phyloP scores from a whole-genome alignment of 2,888 invertebrate genomes.

The Pandemis heparana region DNA sequence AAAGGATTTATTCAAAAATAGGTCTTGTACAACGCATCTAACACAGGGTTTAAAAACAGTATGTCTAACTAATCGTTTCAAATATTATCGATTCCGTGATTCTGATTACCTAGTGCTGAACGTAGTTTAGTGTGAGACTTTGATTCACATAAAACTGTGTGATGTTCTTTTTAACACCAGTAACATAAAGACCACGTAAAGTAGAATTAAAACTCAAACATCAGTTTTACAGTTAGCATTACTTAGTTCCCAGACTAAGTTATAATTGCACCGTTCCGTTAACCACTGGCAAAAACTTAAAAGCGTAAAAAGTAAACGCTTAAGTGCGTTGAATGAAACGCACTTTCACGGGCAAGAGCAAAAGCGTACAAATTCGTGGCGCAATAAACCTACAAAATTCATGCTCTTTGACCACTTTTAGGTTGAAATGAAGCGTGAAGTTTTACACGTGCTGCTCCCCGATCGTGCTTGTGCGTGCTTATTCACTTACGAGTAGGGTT shows the following conservation, averaged over 20 bases:
- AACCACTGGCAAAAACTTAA: neutral
- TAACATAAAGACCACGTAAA: neutral
- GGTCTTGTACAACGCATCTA: neutral
- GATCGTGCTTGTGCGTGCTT: slow-evolving; percentile 46
- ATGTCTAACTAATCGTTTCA: neutral
- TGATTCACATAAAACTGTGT: too few relatives aligned
- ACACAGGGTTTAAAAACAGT: too few relatives aligned
- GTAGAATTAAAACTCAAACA: too few relatives aligned
- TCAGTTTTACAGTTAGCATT: too few relatives aligned
- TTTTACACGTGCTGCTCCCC: slow-evolving; percentile 52
- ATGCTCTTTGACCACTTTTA: slow-evolving; percentile 30
- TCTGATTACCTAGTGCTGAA: too few relatives aligned
- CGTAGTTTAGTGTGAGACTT: too few relatives aligned
- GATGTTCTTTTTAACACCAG: neutral
- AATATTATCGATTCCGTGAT: too few relatives aligned
- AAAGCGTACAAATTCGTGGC: neutral
- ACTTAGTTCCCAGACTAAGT: neutral
- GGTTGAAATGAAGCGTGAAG: slow-evolving; percentile 53
- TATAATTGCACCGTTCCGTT: neutral
- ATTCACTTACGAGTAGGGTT: slow-evolving; percentile 28
- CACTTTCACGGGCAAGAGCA: neutral
- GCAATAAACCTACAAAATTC: slow-evolving; percentile 14
- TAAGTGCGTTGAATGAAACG: neutral
- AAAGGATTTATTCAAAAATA: neutral
- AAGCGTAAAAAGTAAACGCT: neutral